Evolutionary conservation across 2,113 vertebrate species (phyloP).

Genomic region (Rhombomys opimus): DNA sequence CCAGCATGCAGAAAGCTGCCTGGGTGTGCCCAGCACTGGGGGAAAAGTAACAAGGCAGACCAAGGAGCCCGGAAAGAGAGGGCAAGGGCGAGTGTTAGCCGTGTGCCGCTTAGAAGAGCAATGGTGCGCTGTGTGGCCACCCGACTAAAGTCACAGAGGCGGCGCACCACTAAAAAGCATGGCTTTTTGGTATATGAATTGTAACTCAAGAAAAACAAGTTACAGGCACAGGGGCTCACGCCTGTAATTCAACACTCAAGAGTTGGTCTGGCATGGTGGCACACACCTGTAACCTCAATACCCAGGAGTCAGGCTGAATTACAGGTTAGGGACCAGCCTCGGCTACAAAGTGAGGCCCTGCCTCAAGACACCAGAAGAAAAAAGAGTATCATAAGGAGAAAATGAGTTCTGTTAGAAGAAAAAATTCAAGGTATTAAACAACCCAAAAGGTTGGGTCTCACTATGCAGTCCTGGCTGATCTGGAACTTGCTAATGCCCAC

Average conservation of each 20-base stretch:
- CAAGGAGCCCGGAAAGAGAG: not conserved
- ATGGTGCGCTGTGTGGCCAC: not conserved
- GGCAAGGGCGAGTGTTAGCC: rapidly evolving
- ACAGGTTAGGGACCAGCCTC: too few species aligned
- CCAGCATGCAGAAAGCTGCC: not conserved
- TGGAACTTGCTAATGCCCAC: not conserved
- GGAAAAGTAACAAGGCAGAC: not conserved
- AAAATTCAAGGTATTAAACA: too few species aligned
- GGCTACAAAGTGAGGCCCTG: not conserved
- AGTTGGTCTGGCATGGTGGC: too few species aligned
- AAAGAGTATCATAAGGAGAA: too few species aligned
- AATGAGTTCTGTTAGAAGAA: too few species aligned
- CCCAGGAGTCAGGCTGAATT: too few species aligned
- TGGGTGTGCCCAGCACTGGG: not conserved
- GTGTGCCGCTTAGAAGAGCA: not conserved
- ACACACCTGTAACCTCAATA: too few species aligned
- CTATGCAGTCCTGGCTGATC: not conserved
- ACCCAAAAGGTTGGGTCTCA: not conserved
- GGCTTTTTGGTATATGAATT: not conserved
- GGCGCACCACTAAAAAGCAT: too few species aligned
- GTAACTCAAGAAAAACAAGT: not conserved
- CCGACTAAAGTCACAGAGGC: not conserved
- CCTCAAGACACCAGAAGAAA: not conserved
- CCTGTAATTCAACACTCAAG: not conserved
- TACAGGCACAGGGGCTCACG: not conserved